Base-by-base conservation (phyloP, 2,797 vertebrate genomes). In the Dermochelys coriacea region DNA sequence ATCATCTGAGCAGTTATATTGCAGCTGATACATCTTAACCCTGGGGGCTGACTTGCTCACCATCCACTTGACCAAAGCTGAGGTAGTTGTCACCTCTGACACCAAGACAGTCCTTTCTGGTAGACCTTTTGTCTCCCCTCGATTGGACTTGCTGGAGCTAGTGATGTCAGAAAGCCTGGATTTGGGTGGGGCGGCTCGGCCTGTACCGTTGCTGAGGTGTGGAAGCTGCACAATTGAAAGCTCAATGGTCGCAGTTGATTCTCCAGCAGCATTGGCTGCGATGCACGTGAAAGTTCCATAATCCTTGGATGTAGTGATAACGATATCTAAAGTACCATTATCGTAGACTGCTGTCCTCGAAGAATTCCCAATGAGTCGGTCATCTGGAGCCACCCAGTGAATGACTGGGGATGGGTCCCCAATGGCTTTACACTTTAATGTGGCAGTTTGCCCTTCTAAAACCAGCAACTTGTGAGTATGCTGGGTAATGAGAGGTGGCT, bases 11-110 rank as follows among this genome's bases (percentile, higher is more conserved):
- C 99, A 99, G 94, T 99, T 99, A 98, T 99, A 99, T 96, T 99
- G 99, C 71, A 99, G 98, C 97, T 99, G 99, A 97, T 99, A 99
- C 99, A 99, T 99, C 98, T 99, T 99, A 94, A 99, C 99, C 89
- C 99, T 99, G 71, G 99, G 99, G 4, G 99, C 98, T 0, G 99
- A 98, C 98, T 99, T 99, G 98, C 98, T 99, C 94, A 99, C 99
- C 0, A 98, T 99, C 99, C 99, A 99, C 97, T 99, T 99, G 93
- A 99, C 98, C 96, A 99, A 97, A 91, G 99, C 99, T 29, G 99
- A 99, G 89, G 98, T 98, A 37, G 99, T 98, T 2, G 99, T 99
- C 97, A 99, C 99, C n/a, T 99, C 99, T 12, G 99, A 99, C 87
- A 99, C 99, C 6, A 99, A 98, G 85, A 99, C 99, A 77, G 98